Percentiles rank a stretch among this genome's conserved stretches.
phyloP scores from a whole-genome alignment of 2,113 vertebrate species.

The Apteryx owenii region DNA sequence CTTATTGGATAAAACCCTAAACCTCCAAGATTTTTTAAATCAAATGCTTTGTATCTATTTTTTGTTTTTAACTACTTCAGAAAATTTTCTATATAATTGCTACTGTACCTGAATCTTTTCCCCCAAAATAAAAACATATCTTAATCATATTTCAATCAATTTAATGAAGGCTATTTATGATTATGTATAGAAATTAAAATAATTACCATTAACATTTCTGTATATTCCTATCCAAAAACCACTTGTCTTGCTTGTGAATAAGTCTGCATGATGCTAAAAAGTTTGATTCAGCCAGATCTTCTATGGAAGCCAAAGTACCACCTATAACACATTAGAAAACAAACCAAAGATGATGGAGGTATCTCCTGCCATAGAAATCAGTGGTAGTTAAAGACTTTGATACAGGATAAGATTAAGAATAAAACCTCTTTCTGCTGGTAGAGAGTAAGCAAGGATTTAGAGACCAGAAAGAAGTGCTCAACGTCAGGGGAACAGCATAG shows the following conservation, averaged over 20 bases:
- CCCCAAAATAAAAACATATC: not conserved
- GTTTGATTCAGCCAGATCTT: conserved; percentile 77
- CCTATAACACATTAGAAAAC: conserved; percentile 57
- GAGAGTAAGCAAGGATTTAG: not conserved
- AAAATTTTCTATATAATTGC: not conserved
- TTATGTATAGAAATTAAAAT: not conserved
- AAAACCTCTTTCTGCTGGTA: not conserved
- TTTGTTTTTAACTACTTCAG: not conserved
- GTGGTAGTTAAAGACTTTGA: not conserved
- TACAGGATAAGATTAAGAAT: not conserved
- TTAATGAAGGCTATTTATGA: not conserved
- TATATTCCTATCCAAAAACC: conserved; percentile 90
- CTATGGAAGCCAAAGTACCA: conserved; percentile 80
- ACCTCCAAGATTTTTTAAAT: not conserved
- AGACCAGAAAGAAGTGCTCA: not conserved
- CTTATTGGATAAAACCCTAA: not conserved
- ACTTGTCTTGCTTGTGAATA: conserved; percentile 76
- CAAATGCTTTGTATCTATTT: not conserved
- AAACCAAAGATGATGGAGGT: not conserved
- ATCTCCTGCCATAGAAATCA: not conserved
- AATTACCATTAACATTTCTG: conserved; percentile 83
- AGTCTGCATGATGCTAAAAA: conserved; percentile 86
- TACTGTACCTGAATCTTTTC: not conserved
- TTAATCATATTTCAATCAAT: not conserved
- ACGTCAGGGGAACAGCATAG: not conserved